Base-by-base conservation (phyloP, 1,140 invertebrate species). In the Cotesia vestalis region DNA sequence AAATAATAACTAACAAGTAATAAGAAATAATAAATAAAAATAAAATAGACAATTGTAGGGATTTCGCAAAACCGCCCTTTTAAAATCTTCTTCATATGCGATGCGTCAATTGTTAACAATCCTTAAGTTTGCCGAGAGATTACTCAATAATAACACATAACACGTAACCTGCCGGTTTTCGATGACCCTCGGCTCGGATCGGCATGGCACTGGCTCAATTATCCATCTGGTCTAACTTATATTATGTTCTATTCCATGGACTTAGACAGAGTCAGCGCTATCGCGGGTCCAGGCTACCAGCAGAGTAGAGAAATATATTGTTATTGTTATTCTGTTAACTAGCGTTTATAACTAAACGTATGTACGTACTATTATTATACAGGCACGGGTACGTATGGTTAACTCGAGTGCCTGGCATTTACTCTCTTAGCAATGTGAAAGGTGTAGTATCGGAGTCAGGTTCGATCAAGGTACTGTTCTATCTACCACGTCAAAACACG, bases 381-480 rank as follows among this genome's bases (percentile, higher is more conserved):
- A 27, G 27, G 27, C 27, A 27, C 27, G 27, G 40, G 40, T 46
- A 46, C 40, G 40, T 46, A 46, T 46, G 40, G 11, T 8, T 36
- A 63, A 53, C 14, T 64, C 46, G 72, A 72, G 64, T 57, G 77
- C 79, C 77, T 84, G 83, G 82, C 84, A 85, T 86, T 84, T 85
- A 84, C 83, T 84, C 82, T 83, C 67, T 59, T 78, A 85, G 82
- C 84, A 85, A 86, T 85, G 84, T 85, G 85, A 86, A 86, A 86
- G 85, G 85, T 72, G 71, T 84, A 46, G 40, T 46, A 84, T 82
- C 75, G 72, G 69, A 62, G 53, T 53, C n/a, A 63, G 59, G 78
- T 74, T 74, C 76, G 76, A 78, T 72, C 80, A 79, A 81, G 78
- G 77, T 82, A 82, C 81, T 79, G 79, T 79, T 77, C 79, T 82